Conservation (phyloP, 2,113 vertebrate genomes). For the Triplophysa tibetana region DNA sequence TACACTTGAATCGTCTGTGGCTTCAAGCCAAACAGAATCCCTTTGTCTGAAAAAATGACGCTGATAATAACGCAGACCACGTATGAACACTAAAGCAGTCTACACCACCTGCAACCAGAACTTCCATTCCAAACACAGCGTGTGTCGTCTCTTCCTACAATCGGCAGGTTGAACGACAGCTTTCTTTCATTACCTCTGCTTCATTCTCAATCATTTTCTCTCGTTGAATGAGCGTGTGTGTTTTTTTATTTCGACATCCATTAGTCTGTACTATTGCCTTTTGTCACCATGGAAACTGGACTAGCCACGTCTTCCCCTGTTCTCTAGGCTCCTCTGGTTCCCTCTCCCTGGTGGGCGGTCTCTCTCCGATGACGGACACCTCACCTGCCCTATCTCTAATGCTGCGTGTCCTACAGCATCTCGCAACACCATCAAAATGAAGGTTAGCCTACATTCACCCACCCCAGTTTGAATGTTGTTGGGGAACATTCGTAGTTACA, state of each 20-base stretch:
- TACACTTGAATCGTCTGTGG: not conserved
- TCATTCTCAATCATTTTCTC: constrained; percentile 13
- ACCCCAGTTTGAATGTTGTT: constrained; percentile 29
- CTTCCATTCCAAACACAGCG: not conserved
- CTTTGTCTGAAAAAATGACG: not conserved
- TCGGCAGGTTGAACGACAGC: constrained; percentile 46
- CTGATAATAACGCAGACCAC: not conserved
- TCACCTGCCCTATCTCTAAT: constrained; percentile 34
- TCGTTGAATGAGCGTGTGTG: constrained; percentile 10
- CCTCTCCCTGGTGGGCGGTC: constrained; percentile 40
- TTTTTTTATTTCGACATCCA: constrained; percentile 63
- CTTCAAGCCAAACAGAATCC: not conserved
- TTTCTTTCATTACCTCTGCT: constrained; percentile 26
- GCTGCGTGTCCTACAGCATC: constrained; percentile 20
- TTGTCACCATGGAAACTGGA: constrained; percentile 80
- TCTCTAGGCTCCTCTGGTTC: constrained; percentile 33
- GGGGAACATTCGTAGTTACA: not conserved
- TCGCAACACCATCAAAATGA: constrained; percentile 33
- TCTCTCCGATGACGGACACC: constrained; percentile 46
- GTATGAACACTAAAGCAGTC: not conserved
- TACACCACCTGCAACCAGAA: not conserved
- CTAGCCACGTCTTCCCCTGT: constrained; percentile 66
- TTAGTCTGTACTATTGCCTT: constrained; percentile 71
- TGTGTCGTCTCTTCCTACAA: not conserved
- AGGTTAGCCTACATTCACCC: constrained; percentile 58